Evolutionary conservation across 2,113 vertebrate genomes (phyloP).

Genomic region (Psilopogon haemacephalus): DNA sequence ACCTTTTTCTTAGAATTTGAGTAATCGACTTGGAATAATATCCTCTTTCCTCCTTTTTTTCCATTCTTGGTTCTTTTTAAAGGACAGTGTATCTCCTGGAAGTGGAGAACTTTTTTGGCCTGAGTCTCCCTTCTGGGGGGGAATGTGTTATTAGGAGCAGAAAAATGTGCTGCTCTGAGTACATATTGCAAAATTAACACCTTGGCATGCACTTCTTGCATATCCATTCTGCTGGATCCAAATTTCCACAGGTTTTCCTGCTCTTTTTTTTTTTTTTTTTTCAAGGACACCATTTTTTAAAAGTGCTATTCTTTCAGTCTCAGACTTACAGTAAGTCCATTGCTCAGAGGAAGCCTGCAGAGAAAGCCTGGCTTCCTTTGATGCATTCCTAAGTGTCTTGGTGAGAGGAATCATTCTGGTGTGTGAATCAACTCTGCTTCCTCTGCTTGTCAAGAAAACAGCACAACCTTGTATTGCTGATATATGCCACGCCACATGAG

Average conservation of each 20-base stretch:
- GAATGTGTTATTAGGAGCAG: neutral
- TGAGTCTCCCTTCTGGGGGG: neutral
- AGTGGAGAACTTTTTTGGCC: neutral
- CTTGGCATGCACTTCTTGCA: neutral
- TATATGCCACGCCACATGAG: neutral
- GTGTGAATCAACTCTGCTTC: conserved; percentile 43
- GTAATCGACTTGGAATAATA: neutral
- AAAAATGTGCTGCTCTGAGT: conserved; percentile 13
- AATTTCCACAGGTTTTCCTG: conserved; percentile 42
- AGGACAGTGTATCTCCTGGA: conserved; percentile 1
- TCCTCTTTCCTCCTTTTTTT: neutral
- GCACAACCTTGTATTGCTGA: neutral
- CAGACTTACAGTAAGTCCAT: conserved; percentile 8
- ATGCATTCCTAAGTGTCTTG: conserved; percentile 58
- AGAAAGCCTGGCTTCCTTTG: conserved; percentile 45
- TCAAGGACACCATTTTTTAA: neutral
- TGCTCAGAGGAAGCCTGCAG: conserved; percentile 56
- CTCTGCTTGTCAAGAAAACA: conserved; percentile 47
- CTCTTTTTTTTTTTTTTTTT: neutral
- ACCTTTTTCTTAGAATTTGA: neutral
- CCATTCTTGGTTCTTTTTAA: conserved; percentile 52
- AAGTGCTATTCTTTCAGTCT: conserved; percentile 2
- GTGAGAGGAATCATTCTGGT: conserved; percentile 39
- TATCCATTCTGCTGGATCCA: neutral
- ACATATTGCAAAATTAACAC: neutral